Evolutionary conservation across 2,113 vertebrate genomes (phyloP), one percentile per base, ranked within the genome.

Genomic region (Spea multiplicata): DNA sequence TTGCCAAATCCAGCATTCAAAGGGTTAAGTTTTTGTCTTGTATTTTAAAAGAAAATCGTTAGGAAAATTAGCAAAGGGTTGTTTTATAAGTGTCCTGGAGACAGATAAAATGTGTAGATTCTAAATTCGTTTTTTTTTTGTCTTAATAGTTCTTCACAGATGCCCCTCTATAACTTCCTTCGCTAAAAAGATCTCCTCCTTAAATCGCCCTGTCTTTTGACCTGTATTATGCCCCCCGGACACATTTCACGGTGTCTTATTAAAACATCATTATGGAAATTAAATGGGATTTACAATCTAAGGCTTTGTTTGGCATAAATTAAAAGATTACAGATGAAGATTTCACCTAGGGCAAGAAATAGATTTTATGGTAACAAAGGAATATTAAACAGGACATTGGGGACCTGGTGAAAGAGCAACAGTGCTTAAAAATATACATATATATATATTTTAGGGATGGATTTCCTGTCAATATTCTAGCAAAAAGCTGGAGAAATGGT

Each of bases 191-290:
- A 30, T 30, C 30, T 30, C 30, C 30, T 30, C 2, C 30, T 30
- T 1, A 30, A 30, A 30, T 30, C 30, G 30, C 30, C 30, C 30
- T 30, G 30, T 30, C 10, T 17, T 30, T n/a, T n/a, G 70, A 66
- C 82, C 74, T 70, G 44, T 74, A 48, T 68, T 73, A 59, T 66
- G 71, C 67, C 69, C 12, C 66, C 65, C 7, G 12, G 69, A 53
- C 44, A 71, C 16, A 53, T 71, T 53, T 77, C 72, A 30, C 68
- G 1, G 7, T 77, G 76, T 84, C 82, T 83, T 83, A 86, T 90
- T 90, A 88, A 89, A 91, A 84, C 81, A 84, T 84, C 86, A 82
- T 91, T 90, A 90, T 87, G 87, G 78, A 88, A 90, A 92, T 82
- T 62, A 67, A 8, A 66, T 53, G 80, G 84, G 89, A 92, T 90